Conservation (phyloP, 2,113 vertebrate species). For the Delphinapterus leucas region DNA sequence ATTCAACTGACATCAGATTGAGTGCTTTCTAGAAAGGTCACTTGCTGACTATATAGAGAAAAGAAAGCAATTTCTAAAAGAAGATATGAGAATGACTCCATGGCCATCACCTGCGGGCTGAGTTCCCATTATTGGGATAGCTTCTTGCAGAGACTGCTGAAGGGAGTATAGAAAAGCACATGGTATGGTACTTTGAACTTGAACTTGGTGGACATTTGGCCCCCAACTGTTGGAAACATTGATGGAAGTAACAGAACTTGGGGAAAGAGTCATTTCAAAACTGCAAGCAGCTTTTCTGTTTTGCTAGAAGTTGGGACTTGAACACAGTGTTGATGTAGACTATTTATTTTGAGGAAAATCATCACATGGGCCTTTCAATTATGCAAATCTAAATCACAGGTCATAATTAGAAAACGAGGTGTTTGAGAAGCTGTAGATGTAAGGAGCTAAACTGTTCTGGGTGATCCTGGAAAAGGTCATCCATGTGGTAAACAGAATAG, state of each 20-base stretch:
- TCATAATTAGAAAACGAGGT: slow-evolving; percentile 4
- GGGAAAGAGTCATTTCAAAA: background rate
- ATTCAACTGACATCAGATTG: background rate
- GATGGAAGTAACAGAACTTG: background rate
- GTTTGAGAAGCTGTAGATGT: slow-evolving; percentile 53
- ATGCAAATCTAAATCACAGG: slow-evolving; percentile 41
- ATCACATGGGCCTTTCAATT: background rate
- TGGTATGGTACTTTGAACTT: background rate
- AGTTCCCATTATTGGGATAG: background rate
- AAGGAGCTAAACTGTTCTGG: slow-evolving; percentile 24
- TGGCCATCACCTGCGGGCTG: background rate
- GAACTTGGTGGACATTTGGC: background rate
- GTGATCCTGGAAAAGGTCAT: slow-evolving; percentile 23
- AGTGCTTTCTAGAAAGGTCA: background rate
- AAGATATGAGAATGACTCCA: background rate
- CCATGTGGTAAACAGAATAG: background rate
- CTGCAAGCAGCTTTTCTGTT: background rate
- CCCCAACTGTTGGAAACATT: background rate
- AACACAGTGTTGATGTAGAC: background rate
- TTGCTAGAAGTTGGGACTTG: background rate
- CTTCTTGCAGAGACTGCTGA: background rate
- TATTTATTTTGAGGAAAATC: slow-evolving; percentile 7
- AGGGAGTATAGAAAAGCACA: background rate
- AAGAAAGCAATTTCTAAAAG: background rate
- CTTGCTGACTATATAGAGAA: background rate